Evolutionary conservation across 2,113 vertebrate genomes (phyloP), one percentile per base, ranked within the genome.

Genomic region (Pipa parva): DNA sequence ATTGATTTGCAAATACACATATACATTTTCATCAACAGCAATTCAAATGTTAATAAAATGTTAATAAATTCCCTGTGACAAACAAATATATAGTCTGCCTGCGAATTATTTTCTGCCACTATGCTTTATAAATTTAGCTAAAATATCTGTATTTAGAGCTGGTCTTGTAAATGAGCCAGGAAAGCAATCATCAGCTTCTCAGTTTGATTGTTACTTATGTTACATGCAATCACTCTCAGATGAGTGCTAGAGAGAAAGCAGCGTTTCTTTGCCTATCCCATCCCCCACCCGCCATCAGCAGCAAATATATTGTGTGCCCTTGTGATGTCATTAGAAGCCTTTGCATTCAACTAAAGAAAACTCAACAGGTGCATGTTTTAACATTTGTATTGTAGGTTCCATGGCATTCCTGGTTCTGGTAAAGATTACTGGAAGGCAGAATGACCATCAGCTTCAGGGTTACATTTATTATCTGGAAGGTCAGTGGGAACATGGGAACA

Each of bases 71-170:
- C 54, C 26, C 28, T 27, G 28, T 29, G 50, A 45, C 51, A 13
- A 31, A 18, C 20, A 25, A 57, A 33, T 45, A 20, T 57, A 29
- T 56, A 57, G 48, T 60, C 49, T 50, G 52, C 51, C 52, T 68
- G 25, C 13, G 27, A 60, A 26, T 17, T 56, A 24, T 21, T 27
- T 36, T 52, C 20, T 15, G 45, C n/a, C 9, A 39, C 42, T 66
- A 18, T 49, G n/a, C 48, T 68, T 60, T 48, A 68, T 59, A 59
- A 50, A 42, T 67, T 27, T 51, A 37, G 49, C 21, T 59, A 36
- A 68, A 60, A 68, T 67, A 59, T 68, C 65, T 27, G 22, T 59
- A 27, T 59, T 59, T 51, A 59, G 29, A 68, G 24, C 63, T n/a
- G 12, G 46, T 26, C 20, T 67, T 67, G 54, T 50, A 67, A 59